Evolutionary conservation across 2,888 invertebrate species (phyloP), one percentile per base, ranked within the genome.

Genomic region (Trachelus tabidus): DNA sequence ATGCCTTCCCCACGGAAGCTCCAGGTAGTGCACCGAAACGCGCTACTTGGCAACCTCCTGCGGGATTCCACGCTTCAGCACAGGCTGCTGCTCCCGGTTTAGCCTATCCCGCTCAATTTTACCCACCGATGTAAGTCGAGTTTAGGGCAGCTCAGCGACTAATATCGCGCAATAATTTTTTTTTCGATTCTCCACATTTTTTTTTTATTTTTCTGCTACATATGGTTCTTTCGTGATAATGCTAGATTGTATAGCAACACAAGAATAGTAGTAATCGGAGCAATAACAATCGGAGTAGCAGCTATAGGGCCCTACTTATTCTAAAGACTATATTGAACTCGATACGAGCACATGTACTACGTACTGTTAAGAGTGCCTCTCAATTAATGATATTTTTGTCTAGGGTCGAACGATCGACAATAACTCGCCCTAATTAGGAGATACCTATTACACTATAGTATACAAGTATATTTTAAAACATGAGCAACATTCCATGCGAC

Each of bases 1-100:
- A 94, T 86, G 96, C 96, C 1, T 96, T 96, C 86, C 93, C 94
- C 1, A 93, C 93, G 15, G 93, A 92, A 74, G 83, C 85, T n/a
- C 81, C 86, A 73, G 82, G 82, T 37, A 79, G 82, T 68, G 83
- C 88, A 12, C 83, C 90, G 34, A 91, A 91, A 82, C 87, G 91
- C 15, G 81, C 91, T 4, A 79, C 91, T 0, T 92, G 91, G 90
- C 91, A 91, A 76, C 88, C 89, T 23, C 83, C 87, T 33, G 56
- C 81, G 0, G 91, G 92, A 30, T 92, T 93, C 83, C 86, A 89
- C 76, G 85, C 89, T 15, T 81, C 88, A 31, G 87, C 90, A 4
- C 87, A 92, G 0, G 91, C 87, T 91, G 81, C 93, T 90, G 85
- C 92, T 40, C 92, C 94, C n/a, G 92, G 93, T 37, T n/a, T 89